Percentiles rank a stretch among this genome's conserved stretches.
phyloP scores from a whole-genome alignment of 2,888 invertebrate species.

The Yponomeuta plumbellus region DNA sequence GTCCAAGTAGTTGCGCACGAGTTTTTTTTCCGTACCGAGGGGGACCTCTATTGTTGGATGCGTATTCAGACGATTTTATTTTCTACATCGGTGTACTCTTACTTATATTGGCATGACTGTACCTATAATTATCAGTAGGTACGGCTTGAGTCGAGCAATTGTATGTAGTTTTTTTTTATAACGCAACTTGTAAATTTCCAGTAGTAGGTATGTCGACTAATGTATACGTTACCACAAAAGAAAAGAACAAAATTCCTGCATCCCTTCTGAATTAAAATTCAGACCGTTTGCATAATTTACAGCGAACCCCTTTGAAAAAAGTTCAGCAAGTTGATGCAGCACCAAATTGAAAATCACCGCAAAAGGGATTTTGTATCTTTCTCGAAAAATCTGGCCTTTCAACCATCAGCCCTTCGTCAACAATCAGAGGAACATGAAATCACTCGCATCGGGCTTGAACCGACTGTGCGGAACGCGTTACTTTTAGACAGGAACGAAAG shows the following conservation, averaged over 20 bases:
- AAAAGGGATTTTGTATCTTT: neutral
- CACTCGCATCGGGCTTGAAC: constrained; percentile 66
- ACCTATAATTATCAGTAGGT: neutral
- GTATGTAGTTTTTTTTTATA: neutral
- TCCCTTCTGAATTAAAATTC: neutral
- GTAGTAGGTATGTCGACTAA: neutral
- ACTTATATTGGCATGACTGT: neutral
- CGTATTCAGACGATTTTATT: constrained; percentile 39
- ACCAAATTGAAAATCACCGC: neutral
- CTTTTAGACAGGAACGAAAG: constrained; percentile 56
- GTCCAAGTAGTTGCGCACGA: constrained; percentile 47
- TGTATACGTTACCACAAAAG: neutral
- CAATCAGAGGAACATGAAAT: constrained; percentile 70
- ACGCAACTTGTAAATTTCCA: neutral
- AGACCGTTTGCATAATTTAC: neutral
- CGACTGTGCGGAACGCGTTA: constrained; percentile 47
- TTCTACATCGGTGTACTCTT: neutral
- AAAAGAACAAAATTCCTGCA: neutral
- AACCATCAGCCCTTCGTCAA: constrained; percentile 59
- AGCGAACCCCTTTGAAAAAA: neutral
- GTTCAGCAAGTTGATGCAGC: neutral
- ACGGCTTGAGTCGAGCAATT: neutral
- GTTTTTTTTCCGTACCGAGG: constrained; percentile 62
- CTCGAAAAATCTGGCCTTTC: constrained; percentile 43
- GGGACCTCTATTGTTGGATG: constrained; percentile 42